Percentiles rank a stretch among this genome's conserved stretches.
Evolutionary conservation across 2,888 invertebrate genomes (phyloP).

Genomic region (Torymus aiolomorphi): DNA sequence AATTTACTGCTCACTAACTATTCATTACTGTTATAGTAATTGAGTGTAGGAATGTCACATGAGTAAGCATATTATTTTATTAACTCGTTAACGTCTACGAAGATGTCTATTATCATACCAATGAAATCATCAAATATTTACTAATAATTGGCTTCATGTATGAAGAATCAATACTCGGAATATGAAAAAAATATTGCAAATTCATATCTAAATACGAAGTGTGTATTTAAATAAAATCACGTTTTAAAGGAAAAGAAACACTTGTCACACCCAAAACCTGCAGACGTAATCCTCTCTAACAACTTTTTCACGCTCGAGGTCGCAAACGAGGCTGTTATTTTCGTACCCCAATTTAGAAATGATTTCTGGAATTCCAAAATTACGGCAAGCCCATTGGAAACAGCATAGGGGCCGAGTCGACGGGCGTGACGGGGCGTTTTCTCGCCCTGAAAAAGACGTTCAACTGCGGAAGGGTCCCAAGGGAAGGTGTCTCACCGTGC

Average conservation of each 20-base stretch:
- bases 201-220: too few relatives aligned
- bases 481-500: not conserved
- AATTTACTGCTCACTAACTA: slow-evolving; percentile 5
- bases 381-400: slow-evolving; percentile 8
- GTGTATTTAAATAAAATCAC: too few relatives aligned
- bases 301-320: slow-evolving; percentile 10
- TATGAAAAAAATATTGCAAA: too few relatives aligned
- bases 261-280: not conserved
- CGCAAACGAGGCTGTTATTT: not conserved
- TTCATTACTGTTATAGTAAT: not conserved
- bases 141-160: too few relatives aligned
- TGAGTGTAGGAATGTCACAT: not conserved
- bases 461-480: not conserved
- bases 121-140: not conserved
- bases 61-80: slow-evolving; percentile 6
- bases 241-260: too few relatives aligned
- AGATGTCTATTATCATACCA: not conserved
- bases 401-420: not conserved
- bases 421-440: slow-evolving; percentile 34
- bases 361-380: slow-evolving; percentile 39
- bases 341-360: slow-evolving; percentile 12
- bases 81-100: not conserved
- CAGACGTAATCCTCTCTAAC: slow-evolving; percentile 44
- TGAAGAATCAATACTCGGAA: too few relatives aligned
- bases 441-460: slow-evolving; percentile 9